Evolutionary conservation across 2,888 invertebrate genomes (phyloP).

Genomic region (Netelia inedita): DNA sequence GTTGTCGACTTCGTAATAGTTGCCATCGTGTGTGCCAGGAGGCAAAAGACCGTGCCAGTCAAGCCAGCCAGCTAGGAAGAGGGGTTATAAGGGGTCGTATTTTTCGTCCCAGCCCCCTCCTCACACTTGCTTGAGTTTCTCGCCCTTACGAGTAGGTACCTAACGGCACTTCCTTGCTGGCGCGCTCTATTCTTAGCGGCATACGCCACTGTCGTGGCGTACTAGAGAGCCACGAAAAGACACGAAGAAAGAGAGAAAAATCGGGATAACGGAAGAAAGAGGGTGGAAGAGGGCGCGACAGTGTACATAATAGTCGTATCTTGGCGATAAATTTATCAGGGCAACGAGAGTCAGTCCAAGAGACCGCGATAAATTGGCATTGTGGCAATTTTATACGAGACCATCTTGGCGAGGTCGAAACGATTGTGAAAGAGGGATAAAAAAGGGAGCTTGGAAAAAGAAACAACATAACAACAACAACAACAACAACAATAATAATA

Average conservation of each 20-base stretch:
- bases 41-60: slow-evolving; percentile 24
- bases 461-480: background rate
- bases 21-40: slow-evolving; percentile 40
- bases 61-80: slow-evolving; percentile 22
- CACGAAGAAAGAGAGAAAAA: slow-evolving; percentile 12
- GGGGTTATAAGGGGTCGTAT: slow-evolving; percentile 6
- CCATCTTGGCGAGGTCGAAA: slow-evolving; percentile 18
- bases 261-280: background rate
- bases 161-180: slow-evolving; percentile 33
- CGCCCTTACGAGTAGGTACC: slow-evolving; percentile 22
- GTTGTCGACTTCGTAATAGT: slow-evolving; percentile 41
- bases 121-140: background rate
- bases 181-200: slow-evolving; percentile 34
- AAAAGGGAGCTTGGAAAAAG: background rate
- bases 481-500: background rate
- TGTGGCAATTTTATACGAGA: slow-evolving; percentile 36
- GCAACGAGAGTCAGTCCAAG: slow-evolving; percentile 17
- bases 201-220: slow-evolving; percentile 20
- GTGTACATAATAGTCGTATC: slow-evolving; percentile 37
- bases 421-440: slow-evolving; percentile 5
- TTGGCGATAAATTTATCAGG: slow-evolving; percentile 59
- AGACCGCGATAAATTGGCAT: slow-evolving; percentile 54
- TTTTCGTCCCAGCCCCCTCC: background rate
- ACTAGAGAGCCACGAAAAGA: slow-evolving; percentile 37
- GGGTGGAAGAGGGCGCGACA: slow-evolving; percentile 1